Conservation (phyloP, 2,797 vertebrate species). For the Fistularia commersonii region DNA sequence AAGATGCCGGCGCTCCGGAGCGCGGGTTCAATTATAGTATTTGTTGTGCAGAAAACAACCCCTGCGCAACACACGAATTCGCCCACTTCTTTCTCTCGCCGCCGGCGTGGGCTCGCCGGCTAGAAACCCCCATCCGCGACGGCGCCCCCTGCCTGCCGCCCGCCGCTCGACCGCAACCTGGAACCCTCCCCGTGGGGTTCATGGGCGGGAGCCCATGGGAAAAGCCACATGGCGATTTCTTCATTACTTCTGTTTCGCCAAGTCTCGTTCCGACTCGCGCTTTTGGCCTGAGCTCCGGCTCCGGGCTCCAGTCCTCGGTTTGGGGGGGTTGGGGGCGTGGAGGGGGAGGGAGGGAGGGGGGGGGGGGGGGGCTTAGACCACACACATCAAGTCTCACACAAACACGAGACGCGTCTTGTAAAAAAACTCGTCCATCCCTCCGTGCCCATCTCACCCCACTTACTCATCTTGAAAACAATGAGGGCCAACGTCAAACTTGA, state of each 20-base stretch:
- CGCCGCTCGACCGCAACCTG: too few relatives aligned
- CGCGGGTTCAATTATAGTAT: constrained; percentile 35
- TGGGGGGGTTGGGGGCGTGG: constrained; percentile 42
- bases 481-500: too few relatives aligned
- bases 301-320: constrained; percentile 46
- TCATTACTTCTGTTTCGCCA: constrained; percentile 39
- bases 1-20: constrained; percentile 32
- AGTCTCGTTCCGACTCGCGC: constrained; percentile 44
- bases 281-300: constrained; percentile 39
- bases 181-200: too few relatives aligned
- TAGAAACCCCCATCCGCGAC: too few relatives aligned
- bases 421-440: constrained; percentile 42
- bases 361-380: constrained; percentile 59
- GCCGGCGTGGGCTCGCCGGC: too few relatives aligned
- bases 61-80: neutral
- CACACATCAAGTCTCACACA: constrained; percentile 46
- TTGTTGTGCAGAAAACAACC: constrained; percentile 48
- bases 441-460: constrained; percentile 23
- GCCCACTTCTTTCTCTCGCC: too few relatives aligned
- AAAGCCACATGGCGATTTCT: constrained; percentile 51
- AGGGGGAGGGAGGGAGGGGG: constrained; percentile 44
- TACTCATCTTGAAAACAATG: constrained; percentile 3
- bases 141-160: too few relatives aligned
- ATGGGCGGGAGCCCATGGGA: constrained; percentile 29
- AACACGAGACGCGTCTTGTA: constrained; percentile 30